Conservation (phyloP, 2,797 vertebrate species). For the Poeciliopsis gracilis region DNA sequence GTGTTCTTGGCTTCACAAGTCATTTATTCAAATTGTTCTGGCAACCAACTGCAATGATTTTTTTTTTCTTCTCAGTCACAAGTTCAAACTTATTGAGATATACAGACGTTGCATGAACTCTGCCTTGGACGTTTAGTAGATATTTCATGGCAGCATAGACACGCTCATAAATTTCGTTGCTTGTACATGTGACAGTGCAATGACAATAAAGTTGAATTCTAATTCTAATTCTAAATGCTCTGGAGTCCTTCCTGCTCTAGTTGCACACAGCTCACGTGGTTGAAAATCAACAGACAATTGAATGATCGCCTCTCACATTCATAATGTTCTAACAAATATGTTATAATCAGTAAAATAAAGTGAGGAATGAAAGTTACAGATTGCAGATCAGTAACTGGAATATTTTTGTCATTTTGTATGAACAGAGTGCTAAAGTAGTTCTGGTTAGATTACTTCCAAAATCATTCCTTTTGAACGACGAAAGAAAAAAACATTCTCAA, state of each 20-base stretch:
- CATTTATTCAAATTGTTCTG: background rate
- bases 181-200: too few relatives aligned
- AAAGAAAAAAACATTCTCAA: slow-evolving; percentile 11
- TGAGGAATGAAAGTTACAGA: background rate
- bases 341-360: background rate
- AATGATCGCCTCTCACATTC: background rate
- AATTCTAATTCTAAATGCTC: too few relatives aligned
- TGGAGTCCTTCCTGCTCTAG: too few relatives aligned
- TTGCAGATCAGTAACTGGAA: background rate
- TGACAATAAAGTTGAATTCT: too few relatives aligned
- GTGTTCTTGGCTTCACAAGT: background rate
- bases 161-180: background rate
- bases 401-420: background rate
- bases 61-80: background rate
- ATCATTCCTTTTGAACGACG: too few relatives aligned
- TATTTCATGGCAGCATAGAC: background rate
- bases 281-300: background rate
- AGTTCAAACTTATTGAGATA: background rate
- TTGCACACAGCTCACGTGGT: background rate
- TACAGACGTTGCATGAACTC: background rate
- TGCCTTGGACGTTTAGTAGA: background rate
- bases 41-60: background rate
- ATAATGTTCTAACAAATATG: background rate
- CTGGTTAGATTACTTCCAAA: background rate
- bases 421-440: background rate